Evolutionary conservation across 2,888 invertebrate species (phyloP).

Genomic region (Euproctis similis): DNA sequence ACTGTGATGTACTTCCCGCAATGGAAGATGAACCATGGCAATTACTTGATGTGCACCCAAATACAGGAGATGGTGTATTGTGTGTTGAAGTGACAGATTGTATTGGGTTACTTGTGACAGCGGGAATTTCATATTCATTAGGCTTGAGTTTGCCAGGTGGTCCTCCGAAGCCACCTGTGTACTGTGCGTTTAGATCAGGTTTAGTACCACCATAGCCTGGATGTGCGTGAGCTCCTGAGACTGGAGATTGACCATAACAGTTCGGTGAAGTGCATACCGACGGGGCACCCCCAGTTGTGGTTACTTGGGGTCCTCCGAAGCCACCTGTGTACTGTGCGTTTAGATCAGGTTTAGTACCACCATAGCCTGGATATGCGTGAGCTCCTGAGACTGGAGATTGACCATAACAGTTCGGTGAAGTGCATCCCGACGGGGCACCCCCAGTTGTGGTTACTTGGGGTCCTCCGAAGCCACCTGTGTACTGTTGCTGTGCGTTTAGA

Average conservation of each 20-base stretch:
- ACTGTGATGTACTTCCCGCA: slow-evolving; percentile 10
- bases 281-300: no score
- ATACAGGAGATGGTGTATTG: slow-evolving; percentile 9
- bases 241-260: slow-evolving; percentile 8
- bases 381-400: slow-evolving; percentile 6
- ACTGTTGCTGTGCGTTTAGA: neutral
- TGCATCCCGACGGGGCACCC: slow-evolving; percentile 10
- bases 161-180: slow-evolving; percentile 44
- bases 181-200: slow-evolving; percentile 13
- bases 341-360: slow-evolving; percentile 1
- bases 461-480: no score
- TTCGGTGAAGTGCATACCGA: slow-evolving; percentile 9
- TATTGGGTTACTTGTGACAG: slow-evolving; percentile 10
- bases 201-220: slow-evolving; percentile 4
- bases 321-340: slow-evolving; percentile 32
- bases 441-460: slow-evolving; percentile 4
- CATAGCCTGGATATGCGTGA: slow-evolving; percentile 3
- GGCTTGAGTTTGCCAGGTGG: slow-evolving; percentile 28
- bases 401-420: slow-evolving; percentile 13
- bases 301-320: slow-evolving; percentile 36
- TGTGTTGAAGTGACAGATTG: slow-evolving; percentile 11
- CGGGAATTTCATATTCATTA: slow-evolving; percentile 10
- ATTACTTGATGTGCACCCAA: slow-evolving; percentile 13
- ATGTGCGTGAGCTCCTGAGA: slow-evolving; percentile 3
- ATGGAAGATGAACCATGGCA: slow-evolving; percentile 11